phyloP scores from a whole-genome alignment of 2,113 vertebrate species.

The Tretioscincus oriximinensis region DNA sequence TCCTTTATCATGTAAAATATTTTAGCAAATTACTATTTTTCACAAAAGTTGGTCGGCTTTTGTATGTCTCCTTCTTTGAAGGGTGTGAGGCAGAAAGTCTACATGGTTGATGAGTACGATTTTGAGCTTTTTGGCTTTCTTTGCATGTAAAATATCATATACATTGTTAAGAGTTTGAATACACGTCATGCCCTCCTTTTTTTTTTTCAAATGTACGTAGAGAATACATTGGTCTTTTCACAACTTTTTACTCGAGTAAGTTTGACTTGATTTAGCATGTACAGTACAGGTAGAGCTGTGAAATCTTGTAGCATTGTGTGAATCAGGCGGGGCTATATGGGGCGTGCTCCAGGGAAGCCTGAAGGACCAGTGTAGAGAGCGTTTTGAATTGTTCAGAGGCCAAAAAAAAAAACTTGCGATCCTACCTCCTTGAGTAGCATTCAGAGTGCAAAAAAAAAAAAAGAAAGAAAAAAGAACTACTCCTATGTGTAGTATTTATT shows the following conservation, averaged over 20 bases:
- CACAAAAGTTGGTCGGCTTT: conserved; percentile 64
- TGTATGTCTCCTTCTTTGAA: conserved; percentile 69
- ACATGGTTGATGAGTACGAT: conserved; percentile 43
- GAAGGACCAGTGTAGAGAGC: conserved; percentile 55
- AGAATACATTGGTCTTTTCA: conserved; percentile 54
- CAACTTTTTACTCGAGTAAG: conserved; percentile 56
- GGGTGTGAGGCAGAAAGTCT: conserved; percentile 45
- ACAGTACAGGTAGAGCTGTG: conserved; percentile 57
- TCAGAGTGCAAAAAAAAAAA: conserved; percentile 24
- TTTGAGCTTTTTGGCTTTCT: conserved; percentile 41
- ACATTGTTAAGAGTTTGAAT: conserved; percentile 59
- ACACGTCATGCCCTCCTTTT: conserved; percentile 52
- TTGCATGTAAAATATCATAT: conserved; percentile 61
- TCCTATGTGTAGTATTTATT: conserved; percentile 52
- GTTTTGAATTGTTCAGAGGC: conserved; percentile 55
- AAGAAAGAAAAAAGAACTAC: no score
- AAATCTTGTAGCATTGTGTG: conserved; percentile 43
- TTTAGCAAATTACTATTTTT: conserved; percentile 70
- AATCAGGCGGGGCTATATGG: conserved; percentile 42
- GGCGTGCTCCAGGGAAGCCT: conserved; percentile 49
- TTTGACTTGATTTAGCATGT: conserved; percentile 54
- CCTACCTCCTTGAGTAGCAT: conserved; percentile 65
- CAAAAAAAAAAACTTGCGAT: conserved; percentile 53
- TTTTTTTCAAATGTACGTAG: conserved; percentile 60
- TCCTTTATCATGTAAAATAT: conserved; percentile 69